Evolutionary conservation across 1,140 invertebrate genomes (phyloP), one percentile per base, ranked within the genome.

Genomic region (Brachionus calyciflorus): DNA sequence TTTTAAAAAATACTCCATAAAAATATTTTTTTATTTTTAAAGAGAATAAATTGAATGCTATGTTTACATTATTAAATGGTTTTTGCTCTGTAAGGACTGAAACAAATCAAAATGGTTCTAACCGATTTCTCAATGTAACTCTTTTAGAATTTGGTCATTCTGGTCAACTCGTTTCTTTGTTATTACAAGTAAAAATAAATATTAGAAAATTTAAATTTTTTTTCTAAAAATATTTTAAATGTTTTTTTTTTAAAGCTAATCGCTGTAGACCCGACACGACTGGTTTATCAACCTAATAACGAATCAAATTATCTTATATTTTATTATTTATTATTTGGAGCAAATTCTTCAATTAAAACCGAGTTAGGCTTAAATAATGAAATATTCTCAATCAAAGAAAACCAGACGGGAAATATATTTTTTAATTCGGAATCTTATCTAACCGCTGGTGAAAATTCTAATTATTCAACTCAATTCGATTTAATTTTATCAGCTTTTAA

Each of bases 131-230:
- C 2, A 91, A 93, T 80, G 86, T 96, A 40, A 91, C 93, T 77
- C 92, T 91, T 55, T 83, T 98, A 51, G 93, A 96, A 82, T 94
- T 95, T 82, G 94, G 96, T 85, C 91, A 93, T 79, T 91, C 90
- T 26, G 94, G 93, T 19, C 89, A 91, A 80, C 90, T 96, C 68
- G 91, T 91, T 3, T 92, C 92, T 1, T 91, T 92, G 0, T 93
- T 93, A 0, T 86, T 96, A 46, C 93, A 94, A 85, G 91, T 93
- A 80, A 86, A 37, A 63, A 1, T 37, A n/a, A n/a, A n/a, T n/a
- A n/a, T n/a, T n/a, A n/a, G n/a, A n/a, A n/a, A n/a, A n/a, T n/a
- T n/a, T 30, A 57, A 57, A 10, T 30, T 53, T 70, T 28, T 65
- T 14, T 48, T 40, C 77, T 21, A 21, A n/a, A 17, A 5, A 60